These are phyloP conservation scores for Belonocnema kinseyi DNA, from an alignment of 1,140 invertebrate species.

Conservation along the genomic window DNA sequence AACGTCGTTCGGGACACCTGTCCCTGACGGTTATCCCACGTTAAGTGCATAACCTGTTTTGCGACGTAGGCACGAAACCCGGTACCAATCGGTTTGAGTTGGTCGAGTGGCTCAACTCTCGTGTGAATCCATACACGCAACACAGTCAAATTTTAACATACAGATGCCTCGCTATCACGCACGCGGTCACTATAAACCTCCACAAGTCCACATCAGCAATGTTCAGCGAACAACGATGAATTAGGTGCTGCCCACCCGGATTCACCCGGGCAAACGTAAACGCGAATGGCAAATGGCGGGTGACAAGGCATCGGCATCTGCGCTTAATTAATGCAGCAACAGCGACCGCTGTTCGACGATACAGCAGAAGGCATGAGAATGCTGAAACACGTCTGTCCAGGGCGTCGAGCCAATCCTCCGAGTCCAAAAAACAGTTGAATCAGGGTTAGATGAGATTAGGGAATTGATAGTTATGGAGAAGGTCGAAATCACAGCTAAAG, in stretches of 20 bases:
- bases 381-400: constrained; percentile 28
- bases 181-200: constrained; percentile 6
- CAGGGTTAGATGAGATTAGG: too few relatives aligned
- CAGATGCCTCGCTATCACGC: constrained; percentile 40
- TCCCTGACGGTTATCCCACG: constrained; percentile 50
- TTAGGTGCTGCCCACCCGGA: constrained; percentile 37
- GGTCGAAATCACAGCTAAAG: too few relatives aligned
- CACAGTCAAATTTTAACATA: constrained; percentile 41
- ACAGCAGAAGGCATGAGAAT: constrained; percentile 44
- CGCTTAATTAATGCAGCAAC: constrained; percentile 63
- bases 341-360: constrained; percentile 36
- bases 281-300: constrained; percentile 60
- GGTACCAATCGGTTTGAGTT: constrained; percentile 36
- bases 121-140: constrained; percentile 35
- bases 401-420: too few relatives aligned
- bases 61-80: constrained; percentile 45
- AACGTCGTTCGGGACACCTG: constrained; percentile 51
- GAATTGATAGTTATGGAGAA: too few relatives aligned
- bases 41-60: constrained; percentile 56
- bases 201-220: background rate
- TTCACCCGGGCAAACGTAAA: constrained; percentile 43
- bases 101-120: constrained; percentile 8
- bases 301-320: constrained; percentile 64
- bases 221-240: constrained; percentile 35
- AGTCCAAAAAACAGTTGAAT: too few relatives aligned